phyloP scores from a whole-genome alignment of 2,888 invertebrate genomes.

The Scaptomyza flava region DNA sequence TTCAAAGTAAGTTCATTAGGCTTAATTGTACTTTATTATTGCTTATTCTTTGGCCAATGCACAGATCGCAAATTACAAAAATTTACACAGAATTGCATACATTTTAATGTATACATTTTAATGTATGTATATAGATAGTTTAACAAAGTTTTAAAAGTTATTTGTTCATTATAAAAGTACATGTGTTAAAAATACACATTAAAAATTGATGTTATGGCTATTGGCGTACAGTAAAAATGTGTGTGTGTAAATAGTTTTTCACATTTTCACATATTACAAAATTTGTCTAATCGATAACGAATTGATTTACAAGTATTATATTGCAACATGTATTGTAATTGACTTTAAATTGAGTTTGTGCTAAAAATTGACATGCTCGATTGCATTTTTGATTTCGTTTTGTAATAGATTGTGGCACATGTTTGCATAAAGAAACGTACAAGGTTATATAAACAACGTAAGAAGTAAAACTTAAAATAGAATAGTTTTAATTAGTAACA shows the following conservation, averaged over 20 bases:
- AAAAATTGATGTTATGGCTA: conserved; percentile 61
- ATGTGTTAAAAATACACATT: conserved; percentile 28
- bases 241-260: conserved; percentile 43
- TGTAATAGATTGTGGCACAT: conserved; percentile 69
- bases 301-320: conserved; percentile 28
- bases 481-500: conserved; percentile 6
- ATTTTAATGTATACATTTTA: conserved; percentile 15
- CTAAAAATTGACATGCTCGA: conserved; percentile 28
- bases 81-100: conserved; percentile 44
- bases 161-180: conserved; percentile 54
- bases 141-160: conserved; percentile 50
- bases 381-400: conserved; percentile 22
- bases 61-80: conserved; percentile 72
- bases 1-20: neutral
- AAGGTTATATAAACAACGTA: conserved; percentile 18
- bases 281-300: conserved; percentile 56
- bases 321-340: conserved; percentile 51
- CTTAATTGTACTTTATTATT: conserved; percentile 70
- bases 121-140: conserved; percentile 18
- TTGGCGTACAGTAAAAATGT: conserved; percentile 35
- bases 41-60: conserved; percentile 82
- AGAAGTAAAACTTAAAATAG: conserved; percentile 10
- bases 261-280: conserved; percentile 27
- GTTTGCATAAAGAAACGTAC: conserved; percentile 64
- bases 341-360: conserved; percentile 54